Base-by-base conservation (phyloP, 2,888 invertebrate genomes). In the Agrochola circellaris region DNA sequence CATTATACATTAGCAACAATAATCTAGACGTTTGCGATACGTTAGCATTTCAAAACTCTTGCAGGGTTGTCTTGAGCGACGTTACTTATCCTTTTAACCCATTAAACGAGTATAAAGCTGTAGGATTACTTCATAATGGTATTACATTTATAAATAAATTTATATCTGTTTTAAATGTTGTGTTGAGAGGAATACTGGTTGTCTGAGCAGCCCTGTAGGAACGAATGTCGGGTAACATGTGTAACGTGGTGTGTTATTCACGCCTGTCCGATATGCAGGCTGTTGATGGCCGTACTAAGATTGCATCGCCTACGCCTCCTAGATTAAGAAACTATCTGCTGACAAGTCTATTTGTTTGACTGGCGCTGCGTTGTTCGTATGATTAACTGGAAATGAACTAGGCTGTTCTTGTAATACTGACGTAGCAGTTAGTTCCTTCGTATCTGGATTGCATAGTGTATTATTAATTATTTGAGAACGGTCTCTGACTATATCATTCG, bases 261-360 rank as follows among this genome's bases (percentile, higher is more conserved):
- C 90, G 92, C 87, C 85, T 91, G 91, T 92, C 92, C 81, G 87
- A 84, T 89, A 86, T 77, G 83, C 75, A 85, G 88, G 87, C 83
- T 88, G 88, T 79, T 91, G 93, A 94, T 92, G 90, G 90, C 90
- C 82, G 87, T 87, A 89, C 88, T 86, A 85, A 91, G 92, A 94
- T 94, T 93, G 89, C 91, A 90, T 92, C 92, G 94, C 94, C 93
- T 92, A 93, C 93, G 92, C 91, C 88, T 88, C 75, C 82, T 86
- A 90, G 91, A 93, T 93, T 93, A 92, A 91, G 89, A 88, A 89
- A 89, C 88, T 80, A 86, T 78, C 73, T 85, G 86, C 91, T 91
- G 93, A 94, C 93, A 94, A 91, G 89, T 95, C 90, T 93, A 94
- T 95, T 93, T 93, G 92, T 91, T 88, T 87, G 89, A 87, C 86